Conservation (phyloP, 2,888 invertebrate species). For the Balanococcus diminutus region DNA sequence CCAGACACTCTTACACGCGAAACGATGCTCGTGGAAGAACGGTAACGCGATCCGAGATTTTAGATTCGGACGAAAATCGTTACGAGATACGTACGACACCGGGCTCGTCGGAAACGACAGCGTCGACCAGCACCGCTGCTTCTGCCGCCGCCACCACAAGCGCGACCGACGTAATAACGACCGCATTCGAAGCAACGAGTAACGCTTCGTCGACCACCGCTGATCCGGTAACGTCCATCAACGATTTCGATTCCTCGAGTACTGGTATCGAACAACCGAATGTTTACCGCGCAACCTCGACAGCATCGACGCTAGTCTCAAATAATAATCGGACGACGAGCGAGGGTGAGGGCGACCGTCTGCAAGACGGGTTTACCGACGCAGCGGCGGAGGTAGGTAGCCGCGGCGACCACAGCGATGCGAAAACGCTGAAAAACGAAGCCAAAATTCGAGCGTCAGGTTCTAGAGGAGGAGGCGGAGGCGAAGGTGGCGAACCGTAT, state of each 20-base stretch:
- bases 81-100: no score
- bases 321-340: background rate
- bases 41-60: background rate
- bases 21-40: background rate
- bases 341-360: no score
- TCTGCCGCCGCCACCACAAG: background rate
- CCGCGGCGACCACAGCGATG: background rate
- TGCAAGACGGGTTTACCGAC: no score
- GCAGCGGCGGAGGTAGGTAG: no score
- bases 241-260: no score
- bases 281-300: background rate
- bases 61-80: constrained; percentile 40
- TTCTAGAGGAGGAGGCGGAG: background rate
- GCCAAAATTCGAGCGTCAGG: background rate
- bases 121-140: background rate
- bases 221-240: no score
- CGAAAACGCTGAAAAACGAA: background rate
- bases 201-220: no score
- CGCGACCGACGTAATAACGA: background rate
- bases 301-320: background rate
- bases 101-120: background rate
- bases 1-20: no score
- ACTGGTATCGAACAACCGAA: no score
- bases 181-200: background rate
- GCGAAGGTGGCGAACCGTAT: background rate